These are phyloP conservation scores for Epizoanthus stellaris DNA, from an alignment of 92 coral and sea anemone species.

Conservation along the genomic window DNA sequence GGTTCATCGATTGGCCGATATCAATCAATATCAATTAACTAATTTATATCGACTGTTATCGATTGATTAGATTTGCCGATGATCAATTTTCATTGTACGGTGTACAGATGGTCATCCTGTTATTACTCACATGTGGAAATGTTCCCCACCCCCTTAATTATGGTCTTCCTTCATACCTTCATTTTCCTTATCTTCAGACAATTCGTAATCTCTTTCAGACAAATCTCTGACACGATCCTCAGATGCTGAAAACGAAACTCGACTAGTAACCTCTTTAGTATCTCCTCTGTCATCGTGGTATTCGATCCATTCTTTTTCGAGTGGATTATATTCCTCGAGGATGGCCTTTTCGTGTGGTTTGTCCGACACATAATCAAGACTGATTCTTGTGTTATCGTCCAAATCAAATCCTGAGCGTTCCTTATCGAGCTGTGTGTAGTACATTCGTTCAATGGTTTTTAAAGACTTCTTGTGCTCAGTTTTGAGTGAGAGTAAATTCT, in stretches of 20 bases:
- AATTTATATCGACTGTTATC: no score
- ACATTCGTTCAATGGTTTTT: conserved; percentile 84
- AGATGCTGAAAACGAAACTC: conserved; percentile 38
- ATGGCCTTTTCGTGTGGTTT: conserved; percentile 42
- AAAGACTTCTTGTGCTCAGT: conserved; percentile 92
- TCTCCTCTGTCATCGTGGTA: conserved; percentile 36
- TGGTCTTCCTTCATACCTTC: conserved; percentile 47
- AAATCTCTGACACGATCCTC: conserved; percentile 78
- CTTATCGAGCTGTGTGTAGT: conserved; percentile 80
- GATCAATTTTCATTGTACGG: no score
- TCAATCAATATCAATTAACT: no score
- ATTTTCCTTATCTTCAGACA: conserved; percentile 49
- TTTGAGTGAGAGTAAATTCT: conserved; percentile 77
- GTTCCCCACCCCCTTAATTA: no score
- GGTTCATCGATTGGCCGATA: no score
- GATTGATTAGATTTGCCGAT: no score
- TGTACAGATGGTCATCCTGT: no score
- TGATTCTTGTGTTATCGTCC: conserved; percentile 72
- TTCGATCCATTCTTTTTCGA: conserved; percentile 39
- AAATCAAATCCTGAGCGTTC: conserved; percentile 72
- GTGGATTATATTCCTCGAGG: conserved; percentile 65
- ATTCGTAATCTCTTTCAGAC: conserved; percentile 73
- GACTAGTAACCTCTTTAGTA: conserved; percentile 34
- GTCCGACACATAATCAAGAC: conserved; percentile 57
- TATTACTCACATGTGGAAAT: no score